These are phyloP conservation scores for Pentalonia nigronervosa DNA, from an alignment of 1,140 invertebrate species.

Conservation along the genomic window DNA sequence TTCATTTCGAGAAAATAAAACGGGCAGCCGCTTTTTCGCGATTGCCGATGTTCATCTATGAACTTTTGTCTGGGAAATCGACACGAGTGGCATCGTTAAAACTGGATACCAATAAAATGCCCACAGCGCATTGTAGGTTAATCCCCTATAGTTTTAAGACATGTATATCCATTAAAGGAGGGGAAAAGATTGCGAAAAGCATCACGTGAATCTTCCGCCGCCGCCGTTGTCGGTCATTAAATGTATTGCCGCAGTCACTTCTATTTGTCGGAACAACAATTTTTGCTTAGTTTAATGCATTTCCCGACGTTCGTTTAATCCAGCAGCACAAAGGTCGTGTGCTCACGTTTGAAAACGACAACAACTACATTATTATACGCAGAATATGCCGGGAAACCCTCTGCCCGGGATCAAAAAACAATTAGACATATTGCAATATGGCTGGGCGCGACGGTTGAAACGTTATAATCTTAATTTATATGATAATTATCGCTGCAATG, in stretches of 20 bases:
- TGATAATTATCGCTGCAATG: background rate
- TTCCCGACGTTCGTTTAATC: background rate
- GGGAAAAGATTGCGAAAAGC: background rate
- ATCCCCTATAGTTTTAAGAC: background rate
- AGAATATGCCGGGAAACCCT: background rate
- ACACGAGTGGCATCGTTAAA: background rate
- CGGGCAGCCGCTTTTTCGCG: background rate
- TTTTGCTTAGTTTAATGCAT: background rate
- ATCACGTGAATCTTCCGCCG: background rate
- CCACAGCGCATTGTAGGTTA: background rate
- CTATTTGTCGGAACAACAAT: background rate
- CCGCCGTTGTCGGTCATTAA: background rate
- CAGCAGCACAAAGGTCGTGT: background rate
- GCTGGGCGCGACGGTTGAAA: background rate
- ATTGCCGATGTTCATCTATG: background rate
- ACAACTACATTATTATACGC: background rate
- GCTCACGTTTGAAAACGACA: background rate
- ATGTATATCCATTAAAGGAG: constrained; percentile 6
- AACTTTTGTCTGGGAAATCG: background rate
- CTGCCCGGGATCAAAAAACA: background rate
- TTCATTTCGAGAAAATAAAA: background rate
- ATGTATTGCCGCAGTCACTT: constrained; percentile 10
- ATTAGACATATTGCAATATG: background rate
- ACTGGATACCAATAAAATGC: background rate
- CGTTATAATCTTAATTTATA: background rate